Conservation (phyloP, 2,888 invertebrate species). For the Yponomeuta sedellus region DNA sequence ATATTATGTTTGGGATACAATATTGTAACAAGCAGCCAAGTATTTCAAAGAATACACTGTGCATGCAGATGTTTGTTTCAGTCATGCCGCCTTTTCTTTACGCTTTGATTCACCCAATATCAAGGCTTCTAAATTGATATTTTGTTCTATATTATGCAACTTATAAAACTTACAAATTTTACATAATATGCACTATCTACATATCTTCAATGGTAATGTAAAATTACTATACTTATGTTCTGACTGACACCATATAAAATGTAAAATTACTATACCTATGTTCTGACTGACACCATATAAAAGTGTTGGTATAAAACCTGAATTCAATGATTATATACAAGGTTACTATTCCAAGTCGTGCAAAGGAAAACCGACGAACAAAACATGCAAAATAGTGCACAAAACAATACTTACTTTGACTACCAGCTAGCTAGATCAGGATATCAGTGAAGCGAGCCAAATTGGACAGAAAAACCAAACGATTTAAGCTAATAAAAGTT, state of each 20-base stretch:
- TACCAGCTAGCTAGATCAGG: background rate
- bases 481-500: background rate
- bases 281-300: background rate
- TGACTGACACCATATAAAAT: background rate
- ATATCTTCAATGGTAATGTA: no score
- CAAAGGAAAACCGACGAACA: background rate
- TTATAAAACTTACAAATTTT: no score
- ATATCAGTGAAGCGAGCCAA: background rate
- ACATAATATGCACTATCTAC: no score
- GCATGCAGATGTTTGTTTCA: background rate
- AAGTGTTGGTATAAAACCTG: background rate
- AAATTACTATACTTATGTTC: no score
- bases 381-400: background rate
- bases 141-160: no score
- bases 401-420: background rate
- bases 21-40: conserved; percentile 3
- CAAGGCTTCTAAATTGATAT: no score
- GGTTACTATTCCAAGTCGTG: background rate
- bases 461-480: background rate
- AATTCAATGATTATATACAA: background rate
- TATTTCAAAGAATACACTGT: background rate
- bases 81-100: background rate
- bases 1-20: background rate
- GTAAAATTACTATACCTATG: no score
- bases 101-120: no score